These are phyloP conservation scores for Fukomys damarensis DNA, from an alignment of 2,113 vertebrate genomes.

Conservation along the genomic window DNA sequence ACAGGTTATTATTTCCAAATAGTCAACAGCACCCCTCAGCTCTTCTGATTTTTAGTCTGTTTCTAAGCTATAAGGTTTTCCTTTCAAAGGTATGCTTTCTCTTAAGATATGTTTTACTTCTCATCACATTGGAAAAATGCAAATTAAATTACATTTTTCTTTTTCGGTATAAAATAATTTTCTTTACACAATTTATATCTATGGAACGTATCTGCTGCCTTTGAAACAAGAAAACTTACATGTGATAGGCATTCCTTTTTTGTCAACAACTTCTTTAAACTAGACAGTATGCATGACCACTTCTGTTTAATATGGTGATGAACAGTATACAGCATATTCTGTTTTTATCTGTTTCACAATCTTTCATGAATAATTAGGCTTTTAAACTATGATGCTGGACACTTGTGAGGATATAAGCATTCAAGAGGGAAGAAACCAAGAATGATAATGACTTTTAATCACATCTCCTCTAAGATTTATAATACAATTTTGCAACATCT, in stretches of 20 bases:
- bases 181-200: conserved; percentile 87
- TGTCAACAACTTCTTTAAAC: conserved; percentile 71
- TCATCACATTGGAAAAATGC: not conserved
- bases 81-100: not conserved
- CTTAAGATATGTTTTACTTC: conserved; percentile 11
- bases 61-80: not conserved
- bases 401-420: conserved; percentile 23
- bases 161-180: conserved; percentile 84
- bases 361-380: conserved; percentile 59
- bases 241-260: conserved; percentile 57
- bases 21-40: not conserved
- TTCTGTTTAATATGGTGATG: conserved; percentile 41
- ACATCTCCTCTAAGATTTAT: conserved; percentile 60
- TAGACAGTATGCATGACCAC: conserved; percentile 52
- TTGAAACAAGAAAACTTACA: conserved; percentile 82
- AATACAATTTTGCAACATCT: conserved; percentile 53
- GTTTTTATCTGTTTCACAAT: conserved; percentile 66
- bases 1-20: not conserved
- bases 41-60: conserved; percentile 44
- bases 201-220: conserved; percentile 80
- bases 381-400: conserved; percentile 33
- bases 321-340: not conserved
- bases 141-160: not conserved
- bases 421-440: conserved; percentile 67
- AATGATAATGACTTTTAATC: conserved; percentile 80